phyloP scores from a whole-genome alignment of 2,797 vertebrate genomes.

The Oreochromis grahami region DNA sequence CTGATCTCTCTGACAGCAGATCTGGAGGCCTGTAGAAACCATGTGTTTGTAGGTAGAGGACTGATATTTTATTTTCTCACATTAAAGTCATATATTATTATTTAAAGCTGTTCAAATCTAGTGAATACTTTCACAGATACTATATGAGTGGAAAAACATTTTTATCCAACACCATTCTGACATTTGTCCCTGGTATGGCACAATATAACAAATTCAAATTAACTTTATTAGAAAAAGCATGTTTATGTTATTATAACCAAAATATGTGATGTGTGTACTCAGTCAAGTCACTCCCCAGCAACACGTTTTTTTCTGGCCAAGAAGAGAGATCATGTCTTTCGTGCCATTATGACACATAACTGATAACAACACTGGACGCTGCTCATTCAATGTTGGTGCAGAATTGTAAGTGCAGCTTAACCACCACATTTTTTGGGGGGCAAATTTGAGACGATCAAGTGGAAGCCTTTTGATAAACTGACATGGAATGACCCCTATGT shows the following conservation, averaged over 20 bases:
- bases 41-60: background rate
- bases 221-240: background rate
- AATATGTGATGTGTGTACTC: no score
- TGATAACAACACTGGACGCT: background rate
- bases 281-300: background rate
- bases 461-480: background rate
- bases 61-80: background rate
- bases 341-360: background rate
- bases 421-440: background rate
- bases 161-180: background rate
- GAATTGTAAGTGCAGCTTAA: background rate
- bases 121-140: background rate
- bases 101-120: background rate
- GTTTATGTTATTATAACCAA: background rate
- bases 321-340: background rate
- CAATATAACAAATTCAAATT: background rate
- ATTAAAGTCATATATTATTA: background rate
- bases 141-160: accelerated
- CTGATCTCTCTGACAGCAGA: background rate
- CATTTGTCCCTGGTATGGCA: background rate
- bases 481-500: background rate
- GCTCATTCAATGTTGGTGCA: background rate
- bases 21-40: background rate
- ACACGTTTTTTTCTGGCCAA: background rate
- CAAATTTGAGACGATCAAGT: accelerated